phyloP scores from a whole-genome alignment of 2,113 vertebrate genomes.

The Ptilorrhoa leucosticta region DNA sequence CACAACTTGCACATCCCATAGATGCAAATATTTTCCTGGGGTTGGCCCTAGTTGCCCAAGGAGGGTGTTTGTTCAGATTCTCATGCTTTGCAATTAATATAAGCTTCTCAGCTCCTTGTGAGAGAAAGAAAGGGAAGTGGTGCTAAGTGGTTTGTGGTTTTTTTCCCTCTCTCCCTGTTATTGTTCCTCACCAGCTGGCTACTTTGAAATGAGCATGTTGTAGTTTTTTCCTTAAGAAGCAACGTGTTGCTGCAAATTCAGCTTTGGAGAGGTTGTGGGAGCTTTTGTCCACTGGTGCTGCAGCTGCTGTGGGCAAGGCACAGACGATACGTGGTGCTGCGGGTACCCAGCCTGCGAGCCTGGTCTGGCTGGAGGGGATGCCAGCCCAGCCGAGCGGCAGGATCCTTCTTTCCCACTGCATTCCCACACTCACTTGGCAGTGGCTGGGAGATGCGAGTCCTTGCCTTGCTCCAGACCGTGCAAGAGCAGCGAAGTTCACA shows the following conservation, averaged over 20 bases:
- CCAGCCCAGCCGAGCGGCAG: fast-evolving
- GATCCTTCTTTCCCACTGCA: not conserved
- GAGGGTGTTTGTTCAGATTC: slow-evolving; percentile 18
- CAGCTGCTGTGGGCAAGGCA: not conserved
- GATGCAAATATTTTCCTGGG: slow-evolving; percentile 16
- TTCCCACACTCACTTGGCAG: not conserved
- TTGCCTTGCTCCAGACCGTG: not conserved
- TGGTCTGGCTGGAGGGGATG: not conserved
- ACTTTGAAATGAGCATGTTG: not conserved
- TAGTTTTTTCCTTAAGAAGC: not conserved
- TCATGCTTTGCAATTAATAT: slow-evolving; percentile 43
- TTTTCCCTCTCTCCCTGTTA: not conserved
- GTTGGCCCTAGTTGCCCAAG: slow-evolving; percentile 2
- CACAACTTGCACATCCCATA: not conserved
- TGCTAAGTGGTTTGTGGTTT: not conserved
- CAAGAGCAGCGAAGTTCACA: not conserved
- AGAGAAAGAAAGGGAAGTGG: slow-evolving; percentile 15
- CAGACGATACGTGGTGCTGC: fast-evolving
- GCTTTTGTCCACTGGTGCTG: not conserved
- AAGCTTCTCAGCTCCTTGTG: not conserved
- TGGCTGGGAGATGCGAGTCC: not conserved
- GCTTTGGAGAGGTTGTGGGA: not conserved
- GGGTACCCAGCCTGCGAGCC: not conserved
- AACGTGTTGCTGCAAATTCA: not conserved
- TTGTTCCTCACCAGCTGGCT: slow-evolving; percentile 2